Percentiles rank a stretch among this genome's conserved stretches.
These are phyloP conservation scores for Sebastolobus altivelis DNA, from an alignment of 2,797 vertebrate species.

Conservation along the genomic window DNA sequence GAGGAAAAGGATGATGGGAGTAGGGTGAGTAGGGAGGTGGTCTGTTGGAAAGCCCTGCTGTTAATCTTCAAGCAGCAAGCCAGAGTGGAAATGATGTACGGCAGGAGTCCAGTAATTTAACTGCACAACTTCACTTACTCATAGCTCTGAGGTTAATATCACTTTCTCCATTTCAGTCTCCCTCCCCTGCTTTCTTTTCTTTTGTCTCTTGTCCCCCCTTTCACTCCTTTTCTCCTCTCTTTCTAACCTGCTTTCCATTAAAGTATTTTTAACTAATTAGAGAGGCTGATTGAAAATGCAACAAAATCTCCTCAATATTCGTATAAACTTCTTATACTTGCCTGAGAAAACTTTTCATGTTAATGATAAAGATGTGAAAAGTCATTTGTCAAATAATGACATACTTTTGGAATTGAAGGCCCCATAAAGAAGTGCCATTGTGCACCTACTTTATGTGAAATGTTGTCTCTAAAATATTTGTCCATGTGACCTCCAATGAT, in stretches of 20 bases:
- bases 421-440: neutral
- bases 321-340: slow-evolving; percentile 20
- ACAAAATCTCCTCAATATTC: slow-evolving; percentile 7
- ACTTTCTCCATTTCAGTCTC: slow-evolving; percentile 39
- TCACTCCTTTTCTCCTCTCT: neutral
- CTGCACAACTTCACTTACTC: slow-evolving; percentile 56
- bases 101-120: slow-evolving; percentile 63
- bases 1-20: slow-evolving; percentile 52
- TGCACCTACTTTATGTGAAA: neutral
- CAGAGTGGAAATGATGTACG: slow-evolving; percentile 63
- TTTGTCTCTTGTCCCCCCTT: slow-evolving; percentile 2
- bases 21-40: slow-evolving; percentile 51
- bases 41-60: slow-evolving; percentile 60
- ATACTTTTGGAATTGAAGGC: neutral
- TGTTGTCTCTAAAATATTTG: neutral
- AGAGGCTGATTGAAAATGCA: slow-evolving; percentile 6
- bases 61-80: slow-evolving; percentile 68
- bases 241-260: neutral
- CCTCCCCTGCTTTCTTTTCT: slow-evolving; percentile 16
- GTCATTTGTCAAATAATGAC: slow-evolving; percentile 6
- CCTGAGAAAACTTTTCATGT: neutral
- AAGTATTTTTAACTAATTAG: slow-evolving; percentile 4
- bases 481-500: slow-evolving; percentile 1
- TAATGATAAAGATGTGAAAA: slow-evolving; percentile 11
- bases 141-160: slow-evolving; percentile 57